Evolutionary conservation across 2,888 invertebrate genomes (phyloP).

Genomic region (Eristalis intricaria): DNA sequence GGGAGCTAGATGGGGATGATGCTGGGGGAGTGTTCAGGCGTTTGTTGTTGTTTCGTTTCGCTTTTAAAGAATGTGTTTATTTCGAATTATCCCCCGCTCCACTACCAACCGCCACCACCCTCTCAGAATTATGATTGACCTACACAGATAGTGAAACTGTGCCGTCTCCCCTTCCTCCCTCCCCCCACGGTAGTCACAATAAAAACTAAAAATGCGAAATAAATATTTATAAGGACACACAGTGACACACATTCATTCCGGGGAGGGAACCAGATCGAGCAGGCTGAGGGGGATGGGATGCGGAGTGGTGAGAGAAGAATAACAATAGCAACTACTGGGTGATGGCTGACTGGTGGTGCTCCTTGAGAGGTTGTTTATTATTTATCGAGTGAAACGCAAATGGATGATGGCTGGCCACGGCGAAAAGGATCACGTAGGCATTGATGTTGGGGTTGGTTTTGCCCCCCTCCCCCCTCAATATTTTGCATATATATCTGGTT

Average conservation of each 20-base stretch:
- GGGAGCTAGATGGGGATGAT: neutral
- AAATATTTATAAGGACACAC: constrained; percentile 58
- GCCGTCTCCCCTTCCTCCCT: neutral
- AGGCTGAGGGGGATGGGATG: neutral
- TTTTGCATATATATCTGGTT: constrained; percentile 1
- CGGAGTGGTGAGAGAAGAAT: neutral
- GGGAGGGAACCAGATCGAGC: neutral
- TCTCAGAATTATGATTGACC: constrained; percentile 45
- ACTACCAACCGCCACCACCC: neutral
- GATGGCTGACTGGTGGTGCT: neutral
- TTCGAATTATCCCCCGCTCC: constrained; percentile 44
- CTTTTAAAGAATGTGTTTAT: constrained; percentile 48
- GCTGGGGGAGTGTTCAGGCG: constrained; percentile 31
- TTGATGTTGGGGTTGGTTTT: neutral
- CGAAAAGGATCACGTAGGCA: constrained; percentile 17
- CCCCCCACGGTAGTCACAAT: neutral
- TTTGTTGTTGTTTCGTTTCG: constrained; percentile 22
- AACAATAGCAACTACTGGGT: neutral
- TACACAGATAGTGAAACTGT: constrained; percentile 3
- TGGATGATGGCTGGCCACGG: constrained; percentile 43
- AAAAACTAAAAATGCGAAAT: constrained; percentile 62
- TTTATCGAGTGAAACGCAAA: constrained; percentile 47
- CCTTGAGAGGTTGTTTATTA: constrained; percentile 46
- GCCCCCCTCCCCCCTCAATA: constrained; percentile 25
- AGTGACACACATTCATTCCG: neutral